Conservation (phyloP, 2,113 vertebrate genomes). For the Tautogolabrus adspersus region DNA sequence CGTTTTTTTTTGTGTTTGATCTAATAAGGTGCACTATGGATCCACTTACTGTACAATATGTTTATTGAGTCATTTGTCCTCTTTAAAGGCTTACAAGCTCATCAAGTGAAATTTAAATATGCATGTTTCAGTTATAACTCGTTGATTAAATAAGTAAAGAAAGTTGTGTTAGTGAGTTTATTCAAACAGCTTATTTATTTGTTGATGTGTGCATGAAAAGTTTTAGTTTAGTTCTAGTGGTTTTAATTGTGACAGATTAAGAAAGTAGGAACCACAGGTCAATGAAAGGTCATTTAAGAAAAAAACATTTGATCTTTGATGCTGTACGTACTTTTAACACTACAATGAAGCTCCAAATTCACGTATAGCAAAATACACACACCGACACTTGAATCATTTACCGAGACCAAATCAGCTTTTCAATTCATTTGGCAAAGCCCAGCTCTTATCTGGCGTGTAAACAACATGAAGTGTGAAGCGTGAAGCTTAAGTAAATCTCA, state of each 20-base stretch:
- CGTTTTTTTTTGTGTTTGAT: no score
- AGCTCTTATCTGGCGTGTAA: constrained; percentile 32
- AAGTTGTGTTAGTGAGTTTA: no score
- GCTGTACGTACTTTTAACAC: background rate
- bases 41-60: no score
- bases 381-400: constrained; percentile 8
- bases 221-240: no score
- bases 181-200: no score
- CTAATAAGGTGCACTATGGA: no score
- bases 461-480: constrained; percentile 32
- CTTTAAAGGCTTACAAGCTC: no score
- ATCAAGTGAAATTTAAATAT: no score
- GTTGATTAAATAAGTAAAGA: no score
- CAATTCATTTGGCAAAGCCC: background rate
- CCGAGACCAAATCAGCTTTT: constrained; percentile 21
- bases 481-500: constrained; percentile 37
- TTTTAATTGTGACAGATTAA: background rate
- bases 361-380: background rate
- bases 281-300: background rate
- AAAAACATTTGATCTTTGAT: background rate
- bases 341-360: background rate
- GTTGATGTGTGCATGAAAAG: no score
- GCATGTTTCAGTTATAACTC: no score
- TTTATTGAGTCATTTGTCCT: no score
- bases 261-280: background rate